These are phyloP conservation scores for Leucopsar rothschildi DNA, from an alignment of 2,113 vertebrate species.

Conservation along the genomic window DNA sequence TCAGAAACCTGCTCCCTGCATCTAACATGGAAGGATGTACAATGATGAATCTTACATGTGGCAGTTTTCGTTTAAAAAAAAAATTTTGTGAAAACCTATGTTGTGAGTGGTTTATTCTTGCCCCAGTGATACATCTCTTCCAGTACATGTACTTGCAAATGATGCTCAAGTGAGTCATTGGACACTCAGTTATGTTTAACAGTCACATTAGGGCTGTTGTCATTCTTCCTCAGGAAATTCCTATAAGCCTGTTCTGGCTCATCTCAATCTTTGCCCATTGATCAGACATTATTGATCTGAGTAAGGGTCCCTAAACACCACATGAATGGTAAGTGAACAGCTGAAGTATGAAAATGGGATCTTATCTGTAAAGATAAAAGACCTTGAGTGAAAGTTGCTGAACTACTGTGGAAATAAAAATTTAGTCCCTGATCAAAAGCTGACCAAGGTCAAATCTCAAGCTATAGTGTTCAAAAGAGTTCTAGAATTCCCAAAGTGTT, in stretches of 20 bases:
- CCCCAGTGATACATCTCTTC: not conserved
- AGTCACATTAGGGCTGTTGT: not conserved
- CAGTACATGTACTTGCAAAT: not conserved
- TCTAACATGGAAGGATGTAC: not conserved
- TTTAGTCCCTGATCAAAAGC: not conserved
- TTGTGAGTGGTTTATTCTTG: not conserved
- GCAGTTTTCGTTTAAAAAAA: not conserved
- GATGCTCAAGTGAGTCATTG: not conserved
- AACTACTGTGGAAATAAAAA: not conserved
- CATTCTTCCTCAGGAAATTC: not conserved
- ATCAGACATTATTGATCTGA: not conserved
- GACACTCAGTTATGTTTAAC: not conserved
- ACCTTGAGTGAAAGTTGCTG: not conserved
- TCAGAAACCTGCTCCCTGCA: not conserved
- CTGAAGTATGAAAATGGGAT: not conserved
- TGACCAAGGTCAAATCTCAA: not conserved
- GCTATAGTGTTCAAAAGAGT: not conserved
- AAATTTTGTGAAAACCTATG: not conserved
- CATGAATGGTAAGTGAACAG: not conserved
- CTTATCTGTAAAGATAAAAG: not conserved
- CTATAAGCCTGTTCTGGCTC: not conserved
- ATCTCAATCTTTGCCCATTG: not conserved
- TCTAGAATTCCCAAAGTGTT: not conserved
- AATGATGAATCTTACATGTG: not conserved
- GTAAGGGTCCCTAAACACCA: not conserved